Evolutionary conservation across 1,140 invertebrate species (phyloP).

Genomic region (Platorchestia sp.): DNA sequence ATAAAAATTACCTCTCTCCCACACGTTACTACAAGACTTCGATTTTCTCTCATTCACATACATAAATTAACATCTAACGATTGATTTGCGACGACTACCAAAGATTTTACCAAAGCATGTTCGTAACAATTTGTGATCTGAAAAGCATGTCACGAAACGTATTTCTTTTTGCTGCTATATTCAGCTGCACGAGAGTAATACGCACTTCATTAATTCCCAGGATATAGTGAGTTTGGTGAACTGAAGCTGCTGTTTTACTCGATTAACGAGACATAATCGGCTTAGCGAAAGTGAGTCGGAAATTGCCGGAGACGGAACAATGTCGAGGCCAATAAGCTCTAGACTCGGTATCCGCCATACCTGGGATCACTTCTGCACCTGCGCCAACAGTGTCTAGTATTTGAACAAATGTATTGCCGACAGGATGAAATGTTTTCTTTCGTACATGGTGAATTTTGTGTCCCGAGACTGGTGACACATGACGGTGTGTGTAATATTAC

Average conservation of each 20-base stretch:
- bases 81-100: neutral
- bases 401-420: neutral
- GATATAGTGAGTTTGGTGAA: neutral
- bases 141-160: neutral
- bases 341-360: neutral
- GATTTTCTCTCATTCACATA: neutral
- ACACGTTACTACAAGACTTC: no score
- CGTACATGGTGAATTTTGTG: neutral
- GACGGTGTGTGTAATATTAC: neutral
- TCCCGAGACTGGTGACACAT: neutral
- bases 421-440: neutral
- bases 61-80: neutral
- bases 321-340: neutral
- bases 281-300: neutral
- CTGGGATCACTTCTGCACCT: neutral
- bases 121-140: neutral
- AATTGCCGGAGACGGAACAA: neutral
- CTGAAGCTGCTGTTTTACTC: slow-evolving; percentile 6
- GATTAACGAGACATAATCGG: neutral
- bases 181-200: neutral
- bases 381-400: neutral
- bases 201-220: neutral
- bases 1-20: no score
- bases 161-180: neutral
- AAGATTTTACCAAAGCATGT: no score